Conservation (phyloP, 2,113 vertebrate species). For the Panthera leo region DNA sequence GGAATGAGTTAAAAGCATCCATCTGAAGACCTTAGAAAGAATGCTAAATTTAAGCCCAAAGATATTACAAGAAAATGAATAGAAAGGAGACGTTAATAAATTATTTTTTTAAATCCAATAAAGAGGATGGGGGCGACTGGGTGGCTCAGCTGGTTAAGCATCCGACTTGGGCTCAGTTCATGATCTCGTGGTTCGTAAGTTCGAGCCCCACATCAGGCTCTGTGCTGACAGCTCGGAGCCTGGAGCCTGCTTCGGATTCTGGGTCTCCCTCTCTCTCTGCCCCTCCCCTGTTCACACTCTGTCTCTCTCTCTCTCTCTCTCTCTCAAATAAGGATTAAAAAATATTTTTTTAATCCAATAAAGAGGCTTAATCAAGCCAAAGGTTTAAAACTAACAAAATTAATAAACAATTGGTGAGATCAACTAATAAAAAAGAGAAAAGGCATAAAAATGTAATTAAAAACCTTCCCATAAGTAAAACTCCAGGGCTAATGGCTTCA, state of each 20-base stretch:
- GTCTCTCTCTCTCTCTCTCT: no score
- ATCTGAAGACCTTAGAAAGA: not conserved
- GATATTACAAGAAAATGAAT: not conserved
- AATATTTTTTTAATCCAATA: not conserved
- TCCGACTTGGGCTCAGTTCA: no score
- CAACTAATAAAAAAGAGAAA: not conserved
- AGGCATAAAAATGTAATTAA: not conserved
- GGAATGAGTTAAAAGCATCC: not conserved
- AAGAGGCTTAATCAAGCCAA: not conserved
- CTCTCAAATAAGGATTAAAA: no score
- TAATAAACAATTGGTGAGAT: not conserved
- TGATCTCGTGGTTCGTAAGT: no score
- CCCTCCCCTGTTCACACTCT: no score
- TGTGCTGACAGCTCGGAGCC: no score
- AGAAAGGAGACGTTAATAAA: not conserved
- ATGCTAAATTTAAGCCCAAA: not conserved
- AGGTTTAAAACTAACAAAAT: not conserved
- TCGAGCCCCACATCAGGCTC: no score
- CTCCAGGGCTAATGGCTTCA: not conserved
- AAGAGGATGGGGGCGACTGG: no score
- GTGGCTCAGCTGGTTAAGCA: no score
- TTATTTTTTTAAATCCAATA: not conserved
- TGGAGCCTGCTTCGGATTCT: no score
- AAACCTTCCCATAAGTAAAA: not conserved
- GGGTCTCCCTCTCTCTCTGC: no score